phyloP scores from a whole-genome alignment of 1,140 invertebrate genomes.

The Drosophila arizonae region DNA sequence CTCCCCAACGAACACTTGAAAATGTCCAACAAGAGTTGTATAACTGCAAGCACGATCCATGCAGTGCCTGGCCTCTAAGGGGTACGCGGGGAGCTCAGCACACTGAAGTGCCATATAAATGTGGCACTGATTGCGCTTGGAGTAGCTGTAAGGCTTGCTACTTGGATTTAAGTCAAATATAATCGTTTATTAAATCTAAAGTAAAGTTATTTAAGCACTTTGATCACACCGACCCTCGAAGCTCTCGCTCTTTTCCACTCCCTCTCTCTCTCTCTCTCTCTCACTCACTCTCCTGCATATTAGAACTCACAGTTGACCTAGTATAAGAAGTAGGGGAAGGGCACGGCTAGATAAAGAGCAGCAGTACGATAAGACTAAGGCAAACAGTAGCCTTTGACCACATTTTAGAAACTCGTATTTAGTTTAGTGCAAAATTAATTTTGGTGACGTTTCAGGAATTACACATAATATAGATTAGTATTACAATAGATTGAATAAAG shows the following conservation, averaged over 20 bases:
- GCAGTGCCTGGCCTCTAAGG: slow-evolving; percentile 21
- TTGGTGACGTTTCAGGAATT: too few relatives aligned
- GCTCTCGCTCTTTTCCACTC: slow-evolving; percentile 4
- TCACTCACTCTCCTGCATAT: neutral
- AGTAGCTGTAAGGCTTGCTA: slow-evolving; percentile 64
- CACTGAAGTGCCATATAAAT: slow-evolving; percentile 70
- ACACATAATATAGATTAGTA: too few relatives aligned
- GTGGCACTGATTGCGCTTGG: slow-evolving; percentile 64
- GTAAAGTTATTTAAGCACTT: slow-evolving; percentile 72
- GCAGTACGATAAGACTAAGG: neutral
- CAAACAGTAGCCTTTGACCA: neutral
- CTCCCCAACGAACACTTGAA: slow-evolving; percentile 49
- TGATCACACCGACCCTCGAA: slow-evolving; percentile 37
- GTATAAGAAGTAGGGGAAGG: slow-evolving; percentile 49
- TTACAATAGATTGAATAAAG: too few relatives aligned
- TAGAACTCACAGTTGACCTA: slow-evolving; percentile 51
- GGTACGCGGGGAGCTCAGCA: slow-evolving; percentile 52
- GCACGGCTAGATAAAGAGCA: slow-evolving; percentile 22
- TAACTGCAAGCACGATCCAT: slow-evolving; percentile 52
- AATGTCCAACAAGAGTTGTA: slow-evolving; percentile 69
- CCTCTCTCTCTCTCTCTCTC: neutral
- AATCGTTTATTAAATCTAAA: slow-evolving; percentile 80
- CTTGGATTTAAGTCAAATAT: slow-evolving; percentile 74
- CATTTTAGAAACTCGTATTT: too few relatives aligned
- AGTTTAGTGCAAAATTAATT: too few relatives aligned